Conservation (phyloP, 1,140 invertebrate species). For the Meloidogyne floridensis region DNA sequence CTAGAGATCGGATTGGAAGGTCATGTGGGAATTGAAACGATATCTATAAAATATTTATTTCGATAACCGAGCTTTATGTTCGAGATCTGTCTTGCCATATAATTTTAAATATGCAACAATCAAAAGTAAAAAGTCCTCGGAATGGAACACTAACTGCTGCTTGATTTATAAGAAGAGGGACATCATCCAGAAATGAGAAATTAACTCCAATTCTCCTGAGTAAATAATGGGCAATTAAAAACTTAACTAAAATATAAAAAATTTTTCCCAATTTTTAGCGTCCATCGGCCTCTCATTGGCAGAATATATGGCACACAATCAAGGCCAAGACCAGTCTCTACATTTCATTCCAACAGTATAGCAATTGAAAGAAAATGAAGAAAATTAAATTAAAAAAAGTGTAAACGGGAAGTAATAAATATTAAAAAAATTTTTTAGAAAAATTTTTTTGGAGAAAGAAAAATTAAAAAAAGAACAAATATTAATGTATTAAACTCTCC, state of each 20-base stretch:
- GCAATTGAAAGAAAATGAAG: constrained; percentile 29
- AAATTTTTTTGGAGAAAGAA: background rate
- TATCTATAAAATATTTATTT: too few relatives aligned
- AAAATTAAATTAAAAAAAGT: background rate
- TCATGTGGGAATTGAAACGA: too few relatives aligned
- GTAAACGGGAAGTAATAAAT: background rate
- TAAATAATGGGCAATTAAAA: background rate
- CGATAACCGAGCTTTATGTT: too few relatives aligned
- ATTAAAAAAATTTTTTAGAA: too few relatives aligned
- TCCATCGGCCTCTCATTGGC: constrained; percentile 53
- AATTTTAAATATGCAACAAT: too few relatives aligned
- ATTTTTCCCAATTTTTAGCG: constrained; percentile 41
- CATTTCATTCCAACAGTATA: constrained; percentile 50
- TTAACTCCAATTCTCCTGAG: too few relatives aligned
- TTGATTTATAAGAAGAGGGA: too few relatives aligned
- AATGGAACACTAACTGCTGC: too few relatives aligned
- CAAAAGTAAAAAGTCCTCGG: too few relatives aligned
- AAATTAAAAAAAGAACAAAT: background rate
- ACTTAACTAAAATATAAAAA: background rate
- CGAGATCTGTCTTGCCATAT: too few relatives aligned
- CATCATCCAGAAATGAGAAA: too few relatives aligned
- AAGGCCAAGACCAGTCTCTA: constrained; percentile 55
- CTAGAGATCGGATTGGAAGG: too few relatives aligned
- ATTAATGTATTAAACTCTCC: background rate
- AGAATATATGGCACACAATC: constrained; percentile 51